Conservation (phyloP, 2,888 invertebrate genomes). For the Stenchaetothrips biformis region DNA sequence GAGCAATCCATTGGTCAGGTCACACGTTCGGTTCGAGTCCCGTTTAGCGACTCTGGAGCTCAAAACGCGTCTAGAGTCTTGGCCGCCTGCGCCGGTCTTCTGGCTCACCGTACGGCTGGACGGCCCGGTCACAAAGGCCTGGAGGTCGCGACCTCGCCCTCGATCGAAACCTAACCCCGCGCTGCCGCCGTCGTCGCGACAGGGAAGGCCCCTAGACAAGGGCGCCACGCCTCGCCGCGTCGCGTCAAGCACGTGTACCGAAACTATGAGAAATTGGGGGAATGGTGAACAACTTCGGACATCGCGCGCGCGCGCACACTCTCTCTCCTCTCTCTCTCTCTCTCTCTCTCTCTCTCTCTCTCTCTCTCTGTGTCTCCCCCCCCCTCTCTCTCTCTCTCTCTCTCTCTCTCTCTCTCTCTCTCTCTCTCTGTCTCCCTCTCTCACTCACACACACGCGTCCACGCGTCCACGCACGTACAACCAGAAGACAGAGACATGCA, state of each 20-base stretch:
- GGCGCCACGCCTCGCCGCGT: neutral
- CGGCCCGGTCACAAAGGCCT: too few relatives aligned
- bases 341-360: constrained; percentile 20
- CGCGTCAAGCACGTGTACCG: neutral
- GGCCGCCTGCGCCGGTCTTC: too few relatives aligned
- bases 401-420: neutral
- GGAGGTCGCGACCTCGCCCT: too few relatives aligned
- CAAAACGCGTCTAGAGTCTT: too few relatives aligned
- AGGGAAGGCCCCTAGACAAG: neutral
- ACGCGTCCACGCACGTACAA: too few relatives aligned
- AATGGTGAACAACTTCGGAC: neutral
- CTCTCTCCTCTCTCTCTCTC: constrained; percentile 1
- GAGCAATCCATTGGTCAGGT: too few relatives aligned
- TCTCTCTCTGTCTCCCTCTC: neutral
- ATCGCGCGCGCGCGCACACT: neutral
- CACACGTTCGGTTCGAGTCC: too few relatives aligned
- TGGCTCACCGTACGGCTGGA: too few relatives aligned
- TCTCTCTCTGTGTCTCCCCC: neutral
- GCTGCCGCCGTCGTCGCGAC: too few relatives aligned
- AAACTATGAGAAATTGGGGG: neutral
- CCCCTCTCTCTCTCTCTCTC: neutral
- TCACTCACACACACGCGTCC: constrained; percentile 43
- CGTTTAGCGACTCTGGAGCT: too few relatives aligned
- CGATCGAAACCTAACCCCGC: too few relatives aligned
- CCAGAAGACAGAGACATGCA: too few relatives aligned